Conservation (phyloP, 1,140 invertebrate genomes). For the Sycophaga agraensis region DNA sequence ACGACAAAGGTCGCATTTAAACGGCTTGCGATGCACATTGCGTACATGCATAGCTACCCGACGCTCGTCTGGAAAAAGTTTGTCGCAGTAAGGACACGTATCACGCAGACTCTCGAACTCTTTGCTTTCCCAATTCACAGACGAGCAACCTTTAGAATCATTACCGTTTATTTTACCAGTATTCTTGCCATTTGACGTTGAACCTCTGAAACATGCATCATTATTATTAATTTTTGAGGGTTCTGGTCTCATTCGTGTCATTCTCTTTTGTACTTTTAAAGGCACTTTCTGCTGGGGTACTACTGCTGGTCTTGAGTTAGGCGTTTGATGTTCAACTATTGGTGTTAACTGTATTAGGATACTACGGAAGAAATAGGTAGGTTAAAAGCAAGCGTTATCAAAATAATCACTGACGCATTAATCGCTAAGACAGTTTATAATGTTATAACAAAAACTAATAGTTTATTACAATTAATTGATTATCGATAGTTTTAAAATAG, state of each 20-base stretch:
- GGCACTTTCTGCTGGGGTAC: no score
- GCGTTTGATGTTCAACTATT: no score
- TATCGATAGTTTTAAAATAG: not conserved
- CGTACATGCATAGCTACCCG: slow-evolving; percentile 36
- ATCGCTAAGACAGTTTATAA: not conserved
- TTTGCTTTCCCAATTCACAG: no score
- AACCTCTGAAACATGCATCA: slow-evolving; percentile 23
- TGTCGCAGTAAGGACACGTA: slow-evolving; percentile 31
- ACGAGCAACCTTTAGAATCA: no score
- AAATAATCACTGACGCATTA: slow-evolving; percentile 25
- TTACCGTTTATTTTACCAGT: no score
- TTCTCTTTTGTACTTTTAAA: not conserved
- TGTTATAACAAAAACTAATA: not conserved
- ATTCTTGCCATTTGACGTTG: no score
- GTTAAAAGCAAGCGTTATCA: slow-evolving; percentile 18
- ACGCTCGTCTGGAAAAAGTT: slow-evolving; percentile 43
- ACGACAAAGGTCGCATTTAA: slow-evolving; percentile 34
- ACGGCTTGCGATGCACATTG: slow-evolving; percentile 34
- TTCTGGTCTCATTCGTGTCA: not conserved
- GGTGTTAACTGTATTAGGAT: not conserved
- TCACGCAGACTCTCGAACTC: slow-evolving; percentile 23
- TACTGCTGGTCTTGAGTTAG: no score
- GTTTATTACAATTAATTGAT: not conserved
- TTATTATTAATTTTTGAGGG: slow-evolving; percentile 2
- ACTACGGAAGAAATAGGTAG: not conserved